Evolutionary conservation across 2,113 vertebrate species (phyloP).

Genomic region (Grus americana): DNA sequence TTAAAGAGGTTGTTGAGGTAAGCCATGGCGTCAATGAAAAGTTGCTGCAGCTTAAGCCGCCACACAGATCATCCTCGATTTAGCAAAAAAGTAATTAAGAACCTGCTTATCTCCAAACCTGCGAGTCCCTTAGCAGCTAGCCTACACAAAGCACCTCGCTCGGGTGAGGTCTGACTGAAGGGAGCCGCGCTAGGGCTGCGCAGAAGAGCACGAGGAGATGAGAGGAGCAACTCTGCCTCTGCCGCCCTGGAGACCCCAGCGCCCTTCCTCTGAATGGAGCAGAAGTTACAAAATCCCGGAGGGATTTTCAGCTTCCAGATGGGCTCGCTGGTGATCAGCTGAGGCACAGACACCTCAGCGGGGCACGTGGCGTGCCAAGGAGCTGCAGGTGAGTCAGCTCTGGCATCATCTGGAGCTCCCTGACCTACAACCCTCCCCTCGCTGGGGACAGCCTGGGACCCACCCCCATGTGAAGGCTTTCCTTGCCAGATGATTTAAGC

Average conservation of each 20-base stretch:
- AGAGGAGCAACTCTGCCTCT: background rate
- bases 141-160: accelerated
- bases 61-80: background rate
- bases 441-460: background rate
- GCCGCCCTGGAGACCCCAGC: background rate
- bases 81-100: background rate
- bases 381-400: background rate
- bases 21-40: background rate
- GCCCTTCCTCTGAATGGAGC: background rate
- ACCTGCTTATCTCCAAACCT: background rate
- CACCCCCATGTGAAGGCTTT: background rate
- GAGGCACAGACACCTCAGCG: background rate
- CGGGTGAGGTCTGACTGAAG: accelerated
- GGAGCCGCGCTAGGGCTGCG: background rate
- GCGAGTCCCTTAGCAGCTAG: background rate
- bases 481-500: background rate
- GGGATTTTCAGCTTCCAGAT: background rate
- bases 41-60: background rate
- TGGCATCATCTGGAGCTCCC: background rate
- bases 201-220: background rate
- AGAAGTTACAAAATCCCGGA: background rate
- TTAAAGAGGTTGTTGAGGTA: background rate
- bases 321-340: background rate
- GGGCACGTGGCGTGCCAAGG: accelerated
- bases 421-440: background rate